Evolutionary conservation across 2,113 vertebrate species (phyloP).

Genomic region (Hippocampus guttulatus): DNA sequence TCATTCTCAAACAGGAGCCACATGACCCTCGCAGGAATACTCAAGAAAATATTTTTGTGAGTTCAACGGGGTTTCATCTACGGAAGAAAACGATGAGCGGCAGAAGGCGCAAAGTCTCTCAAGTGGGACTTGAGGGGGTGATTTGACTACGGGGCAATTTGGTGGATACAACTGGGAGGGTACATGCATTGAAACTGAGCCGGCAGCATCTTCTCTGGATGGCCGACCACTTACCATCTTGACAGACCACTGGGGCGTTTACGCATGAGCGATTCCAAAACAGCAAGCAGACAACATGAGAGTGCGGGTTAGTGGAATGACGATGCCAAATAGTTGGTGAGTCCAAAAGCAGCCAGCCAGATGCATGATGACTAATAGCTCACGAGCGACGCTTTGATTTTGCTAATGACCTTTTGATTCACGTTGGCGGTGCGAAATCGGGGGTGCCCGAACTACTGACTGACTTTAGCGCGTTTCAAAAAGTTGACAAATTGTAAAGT

Average conservation of each 20-base stretch:
- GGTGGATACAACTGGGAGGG: constrained; percentile 13
- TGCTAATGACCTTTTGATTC: background rate
- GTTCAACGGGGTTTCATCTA: background rate
- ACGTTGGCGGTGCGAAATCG: background rate
- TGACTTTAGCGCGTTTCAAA: too few species aligned
- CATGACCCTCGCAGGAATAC: background rate
- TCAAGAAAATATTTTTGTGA: background rate
- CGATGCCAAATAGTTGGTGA: background rate
- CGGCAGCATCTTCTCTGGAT: background rate
- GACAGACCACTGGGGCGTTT: constrained; percentile 87
- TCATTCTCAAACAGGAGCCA: background rate
- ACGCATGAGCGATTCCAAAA: constrained; percentile 61
- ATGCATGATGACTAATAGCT: background rate
- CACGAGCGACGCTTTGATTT: background rate
- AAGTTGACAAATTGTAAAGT: too few species aligned
- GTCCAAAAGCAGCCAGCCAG: background rate
- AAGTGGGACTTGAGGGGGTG: background rate
- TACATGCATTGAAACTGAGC: constrained; percentile 7
- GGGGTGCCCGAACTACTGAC: too few species aligned
- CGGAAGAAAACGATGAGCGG: background rate
- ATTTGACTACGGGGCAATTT: constrained; percentile 5
- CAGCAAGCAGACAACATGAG: constrained; percentile 71
- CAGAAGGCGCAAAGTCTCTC: background rate
- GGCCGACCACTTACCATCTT: constrained; percentile 84
- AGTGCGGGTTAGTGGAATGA: constrained; percentile 49